Percentiles rank a stretch among this genome's conserved stretches.
These are phyloP conservation scores for Conchocele bisecta DNA, from an alignment of 2,888 invertebrate genomes.

Conservation along the genomic window DNA sequence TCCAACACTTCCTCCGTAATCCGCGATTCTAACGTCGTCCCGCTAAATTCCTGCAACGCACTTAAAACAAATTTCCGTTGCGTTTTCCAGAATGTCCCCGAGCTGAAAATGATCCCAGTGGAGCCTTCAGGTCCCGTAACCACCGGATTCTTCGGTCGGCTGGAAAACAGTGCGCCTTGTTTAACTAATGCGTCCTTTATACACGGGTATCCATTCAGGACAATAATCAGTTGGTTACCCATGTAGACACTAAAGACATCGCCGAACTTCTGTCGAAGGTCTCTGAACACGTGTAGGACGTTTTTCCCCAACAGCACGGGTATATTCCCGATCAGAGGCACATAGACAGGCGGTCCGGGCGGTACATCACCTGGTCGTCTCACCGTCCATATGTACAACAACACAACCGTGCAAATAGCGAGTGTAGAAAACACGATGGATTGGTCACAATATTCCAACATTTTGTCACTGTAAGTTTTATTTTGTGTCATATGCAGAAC, in stretches of 20 bases:
- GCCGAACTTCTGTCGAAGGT: slow-evolving; percentile 58
- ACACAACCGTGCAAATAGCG: too few relatives aligned
- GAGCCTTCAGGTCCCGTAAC: background rate
- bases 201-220: slow-evolving; percentile 58
- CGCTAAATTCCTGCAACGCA: slow-evolving; percentile 47
- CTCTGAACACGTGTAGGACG: background rate
- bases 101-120: slow-evolving; percentile 13
- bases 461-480: too few relatives aligned
- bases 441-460: too few relatives aligned
- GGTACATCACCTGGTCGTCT: background rate
- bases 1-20: slow-evolving; percentile 49
- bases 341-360: background rate
- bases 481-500: too few relatives aligned
- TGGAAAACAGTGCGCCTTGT: slow-evolving; percentile 57
- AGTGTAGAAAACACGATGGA: too few relatives aligned
- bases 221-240: slow-evolving; percentile 56
- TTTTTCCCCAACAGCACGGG: slow-evolving; percentile 2
- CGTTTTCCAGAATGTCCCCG: slow-evolving; percentile 45
- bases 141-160: slow-evolving; percentile 49
- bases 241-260: slow-evolving; percentile 61
- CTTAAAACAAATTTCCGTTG: slow-evolving; percentile 45
- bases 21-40: slow-evolving; percentile 36
- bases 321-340: slow-evolving; percentile 2
- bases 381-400: background rate
- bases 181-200: slow-evolving; percentile 64